These are phyloP conservation scores for Poeciliopsis turneri DNA, from an alignment of 2,797 vertebrate species.

Conservation along the genomic window DNA sequence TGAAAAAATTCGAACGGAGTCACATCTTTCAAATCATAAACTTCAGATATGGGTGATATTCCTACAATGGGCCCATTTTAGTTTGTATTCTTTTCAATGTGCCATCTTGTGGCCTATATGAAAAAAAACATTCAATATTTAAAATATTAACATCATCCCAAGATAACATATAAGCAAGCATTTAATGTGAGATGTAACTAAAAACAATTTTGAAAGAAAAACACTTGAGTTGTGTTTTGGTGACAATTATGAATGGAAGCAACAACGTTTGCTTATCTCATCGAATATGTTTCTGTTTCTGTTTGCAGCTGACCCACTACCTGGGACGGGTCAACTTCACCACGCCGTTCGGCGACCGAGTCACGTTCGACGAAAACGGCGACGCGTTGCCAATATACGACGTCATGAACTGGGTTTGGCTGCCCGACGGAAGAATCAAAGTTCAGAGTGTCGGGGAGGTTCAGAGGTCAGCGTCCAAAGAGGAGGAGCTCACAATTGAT, in stretches of 20 bases:
- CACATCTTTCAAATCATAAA: not conserved
- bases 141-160: not conserved
- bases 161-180: not conserved
- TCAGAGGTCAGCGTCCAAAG: slow-evolving; percentile 46
- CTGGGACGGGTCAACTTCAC: slow-evolving; percentile 74
- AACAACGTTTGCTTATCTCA: not conserved
- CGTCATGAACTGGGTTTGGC: slow-evolving; percentile 75
- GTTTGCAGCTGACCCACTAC: slow-evolving; percentile 69
- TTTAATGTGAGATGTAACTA: not conserved
- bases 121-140: not conserved
- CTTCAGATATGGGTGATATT: not conserved
- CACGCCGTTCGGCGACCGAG: slow-evolving; percentile 72
- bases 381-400: slow-evolving; percentile 77
- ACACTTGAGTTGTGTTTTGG: not conserved
- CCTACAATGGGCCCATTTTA: not conserved
- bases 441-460: slow-evolving; percentile 71
- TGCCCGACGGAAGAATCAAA: slow-evolving; percentile 55
- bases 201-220: not conserved
- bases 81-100: not conserved
- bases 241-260: not conserved
- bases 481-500: slow-evolving; percentile 18
- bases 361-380: slow-evolving; percentile 79
- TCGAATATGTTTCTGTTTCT: not conserved
- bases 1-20: no score
- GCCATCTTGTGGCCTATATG: not conserved